phyloP scores from a whole-genome alignment of 2,888 invertebrate species.

The Uropetala carovei region DNA sequence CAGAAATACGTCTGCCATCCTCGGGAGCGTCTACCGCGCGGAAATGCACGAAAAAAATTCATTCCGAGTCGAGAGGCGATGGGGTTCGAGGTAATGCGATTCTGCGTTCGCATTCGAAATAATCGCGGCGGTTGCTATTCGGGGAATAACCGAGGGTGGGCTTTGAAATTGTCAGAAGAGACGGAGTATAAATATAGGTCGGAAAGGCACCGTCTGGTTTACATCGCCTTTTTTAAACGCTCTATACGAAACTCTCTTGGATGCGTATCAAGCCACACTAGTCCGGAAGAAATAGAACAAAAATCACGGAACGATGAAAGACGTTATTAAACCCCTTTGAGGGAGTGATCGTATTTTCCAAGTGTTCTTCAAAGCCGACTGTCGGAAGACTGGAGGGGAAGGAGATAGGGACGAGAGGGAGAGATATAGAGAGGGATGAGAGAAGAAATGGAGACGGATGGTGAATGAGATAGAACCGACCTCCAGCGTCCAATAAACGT shows the following conservation, averaged over 20 bases:
- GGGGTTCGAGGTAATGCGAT: neutral
- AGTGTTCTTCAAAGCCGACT: neutral
- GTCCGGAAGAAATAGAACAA: neutral
- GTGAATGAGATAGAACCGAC: neutral
- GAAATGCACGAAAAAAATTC: neutral
- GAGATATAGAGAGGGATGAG: neutral
- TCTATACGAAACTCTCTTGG: neutral
- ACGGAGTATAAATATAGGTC: neutral
- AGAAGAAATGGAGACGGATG: neutral
- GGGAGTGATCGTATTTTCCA: neutral
- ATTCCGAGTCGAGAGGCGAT: neutral
- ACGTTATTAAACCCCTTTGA: neutral
- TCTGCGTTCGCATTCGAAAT: neutral
- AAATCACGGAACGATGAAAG: neutral
- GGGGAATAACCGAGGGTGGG: neutral
- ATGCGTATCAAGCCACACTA: neutral
- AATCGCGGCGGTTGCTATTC: neutral
- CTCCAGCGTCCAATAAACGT: constrained; percentile 2
- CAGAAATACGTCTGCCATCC: neutral
- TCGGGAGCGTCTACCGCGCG: neutral
- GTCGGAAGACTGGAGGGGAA: neutral
- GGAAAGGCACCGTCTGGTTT: neutral
- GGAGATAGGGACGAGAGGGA: neutral
- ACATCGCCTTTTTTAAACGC: neutral
- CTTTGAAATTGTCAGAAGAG: neutral